A percentile compares a stretch with the other conserved stretches of the same genome.
phyloP scores from a whole-genome alignment of 1,140 invertebrate species.

The Zaprionus tsacasi region DNA sequence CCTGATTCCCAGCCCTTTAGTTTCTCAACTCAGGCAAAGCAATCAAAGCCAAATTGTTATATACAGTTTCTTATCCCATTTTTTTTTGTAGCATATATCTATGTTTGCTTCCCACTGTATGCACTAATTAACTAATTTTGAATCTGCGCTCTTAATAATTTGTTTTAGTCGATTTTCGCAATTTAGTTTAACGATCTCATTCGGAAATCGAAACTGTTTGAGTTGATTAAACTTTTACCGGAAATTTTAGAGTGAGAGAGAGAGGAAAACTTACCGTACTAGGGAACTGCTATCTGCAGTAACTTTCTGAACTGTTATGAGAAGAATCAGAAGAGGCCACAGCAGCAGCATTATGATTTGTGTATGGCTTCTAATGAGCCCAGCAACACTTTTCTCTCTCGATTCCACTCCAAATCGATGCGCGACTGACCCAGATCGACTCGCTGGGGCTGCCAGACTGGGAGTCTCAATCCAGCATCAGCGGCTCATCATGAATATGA shows the following conservation, averaged over 20 bases:
- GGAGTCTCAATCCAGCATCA: constrained; percentile 35
- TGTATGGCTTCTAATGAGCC: constrained; percentile 31
- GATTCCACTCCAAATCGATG: constrained; percentile 25
- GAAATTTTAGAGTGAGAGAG: constrained; percentile 10
- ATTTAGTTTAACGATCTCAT: not conserved
- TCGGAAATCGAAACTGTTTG: constrained; percentile 9
- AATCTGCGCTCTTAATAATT: constrained; percentile 4
- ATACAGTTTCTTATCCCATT: not conserved
- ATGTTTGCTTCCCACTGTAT: not conserved
- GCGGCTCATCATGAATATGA: constrained; percentile 41
- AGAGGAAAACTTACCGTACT: not conserved
- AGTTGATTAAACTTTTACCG: constrained; percentile 19
- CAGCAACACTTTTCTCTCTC: constrained; percentile 51
- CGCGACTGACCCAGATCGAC: constrained; percentile 55
- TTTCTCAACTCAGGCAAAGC: not conserved
- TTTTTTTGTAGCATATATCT: not conserved
- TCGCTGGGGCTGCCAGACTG: constrained; percentile 18
- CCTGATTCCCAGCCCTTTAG: no score
- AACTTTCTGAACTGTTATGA: constrained; percentile 1
- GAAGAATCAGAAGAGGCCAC: no score
- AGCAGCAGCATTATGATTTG: constrained; percentile 4
- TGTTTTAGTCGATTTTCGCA: not conserved
- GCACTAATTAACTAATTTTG: constrained; percentile 10
- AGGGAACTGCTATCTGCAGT: not conserved
- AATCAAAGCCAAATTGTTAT: not conserved